These are phyloP conservation scores for Alviniconcha marisindica DNA, from an alignment of 1,140 invertebrate species.

Conservation along the genomic window DNA sequence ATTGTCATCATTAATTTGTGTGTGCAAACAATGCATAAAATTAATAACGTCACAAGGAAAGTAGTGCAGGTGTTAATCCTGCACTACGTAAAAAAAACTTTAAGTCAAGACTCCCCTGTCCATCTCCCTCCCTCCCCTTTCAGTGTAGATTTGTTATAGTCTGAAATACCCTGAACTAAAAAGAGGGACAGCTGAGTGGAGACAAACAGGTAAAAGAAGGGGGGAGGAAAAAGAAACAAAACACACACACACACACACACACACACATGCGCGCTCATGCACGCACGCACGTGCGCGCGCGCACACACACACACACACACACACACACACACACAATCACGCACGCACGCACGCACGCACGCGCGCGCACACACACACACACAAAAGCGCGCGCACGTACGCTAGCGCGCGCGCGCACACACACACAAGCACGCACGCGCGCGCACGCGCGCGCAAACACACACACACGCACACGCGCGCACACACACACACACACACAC, in stretches of 20 bases:
- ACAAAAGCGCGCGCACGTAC: neutral
- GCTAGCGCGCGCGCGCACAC: neutral
- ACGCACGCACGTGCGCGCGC: neutral
- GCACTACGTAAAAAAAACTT: too few species aligned
- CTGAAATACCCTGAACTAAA: too few species aligned
- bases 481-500: slow-evolving; percentile 19
- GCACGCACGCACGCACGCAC: neutral
- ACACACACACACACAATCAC: neutral
- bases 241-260: too few species aligned
- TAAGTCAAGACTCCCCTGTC: too few species aligned
- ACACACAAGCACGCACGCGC: neutral
- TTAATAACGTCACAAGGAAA: too few species aligned
- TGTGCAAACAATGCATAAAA: too few species aligned
- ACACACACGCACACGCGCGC: slow-evolving; percentile 13
- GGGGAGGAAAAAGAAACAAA: too few species aligned
- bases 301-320: neutral
- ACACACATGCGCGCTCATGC: neutral
- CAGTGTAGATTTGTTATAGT: too few species aligned
- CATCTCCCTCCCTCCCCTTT: too few species aligned
- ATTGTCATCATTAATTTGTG: too few species aligned
- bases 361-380: neutral
- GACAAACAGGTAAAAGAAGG: neutral
- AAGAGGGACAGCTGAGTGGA: neutral
- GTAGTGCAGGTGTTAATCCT: too few species aligned
- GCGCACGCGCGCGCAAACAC: neutral